Evolutionary conservation across 2,113 vertebrate genomes (phyloP).

Genomic region (Columba livia): DNA sequence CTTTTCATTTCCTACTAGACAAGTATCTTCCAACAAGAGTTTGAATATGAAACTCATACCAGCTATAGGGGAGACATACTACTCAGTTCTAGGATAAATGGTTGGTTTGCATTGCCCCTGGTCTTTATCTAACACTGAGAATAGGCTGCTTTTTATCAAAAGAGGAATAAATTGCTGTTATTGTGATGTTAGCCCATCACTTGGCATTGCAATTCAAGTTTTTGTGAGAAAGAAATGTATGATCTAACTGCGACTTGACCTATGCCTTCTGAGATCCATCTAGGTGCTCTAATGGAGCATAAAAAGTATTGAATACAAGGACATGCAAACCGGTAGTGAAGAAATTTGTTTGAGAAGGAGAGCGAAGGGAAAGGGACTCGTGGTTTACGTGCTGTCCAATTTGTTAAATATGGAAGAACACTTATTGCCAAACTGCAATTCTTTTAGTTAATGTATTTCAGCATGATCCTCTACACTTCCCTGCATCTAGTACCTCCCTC

Average conservation of each 20-base stretch:
- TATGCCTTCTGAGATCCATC: constrained; percentile 77
- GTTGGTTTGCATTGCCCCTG: constrained; percentile 83
- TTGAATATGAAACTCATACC: constrained; percentile 70
- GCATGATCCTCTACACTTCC: background rate
- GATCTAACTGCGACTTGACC: constrained; percentile 86
- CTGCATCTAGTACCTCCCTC: background rate
- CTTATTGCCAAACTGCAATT: background rate
- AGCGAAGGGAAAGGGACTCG: constrained; percentile 41
- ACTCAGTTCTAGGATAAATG: constrained; percentile 81
- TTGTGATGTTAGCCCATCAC: constrained; percentile 87
- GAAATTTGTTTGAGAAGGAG: constrained; percentile 72
- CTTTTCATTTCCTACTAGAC: constrained; percentile 70
- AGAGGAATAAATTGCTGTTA: constrained; percentile 87
- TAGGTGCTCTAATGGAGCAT: constrained; percentile 84
- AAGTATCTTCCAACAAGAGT: constrained; percentile 60
- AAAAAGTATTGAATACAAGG: constrained; percentile 76
- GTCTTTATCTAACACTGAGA: constrained; percentile 84
- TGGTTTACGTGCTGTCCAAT: constrained; percentile 56
- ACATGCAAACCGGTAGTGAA: constrained; percentile 75
- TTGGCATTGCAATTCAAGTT: constrained; percentile 86
- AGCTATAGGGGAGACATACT: constrained; percentile 68
- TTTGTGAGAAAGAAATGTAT: constrained; percentile 84
- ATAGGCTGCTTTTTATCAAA: constrained; percentile 85
- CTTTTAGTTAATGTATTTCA: constrained; percentile 30
- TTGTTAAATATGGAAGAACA: constrained; percentile 62